Percentiles rank a stretch among this genome's conserved stretches.
These are phyloP conservation scores for Dastarcus helophoroides DNA, from an alignment of 2,888 invertebrate genomes.

Conservation along the genomic window DNA sequence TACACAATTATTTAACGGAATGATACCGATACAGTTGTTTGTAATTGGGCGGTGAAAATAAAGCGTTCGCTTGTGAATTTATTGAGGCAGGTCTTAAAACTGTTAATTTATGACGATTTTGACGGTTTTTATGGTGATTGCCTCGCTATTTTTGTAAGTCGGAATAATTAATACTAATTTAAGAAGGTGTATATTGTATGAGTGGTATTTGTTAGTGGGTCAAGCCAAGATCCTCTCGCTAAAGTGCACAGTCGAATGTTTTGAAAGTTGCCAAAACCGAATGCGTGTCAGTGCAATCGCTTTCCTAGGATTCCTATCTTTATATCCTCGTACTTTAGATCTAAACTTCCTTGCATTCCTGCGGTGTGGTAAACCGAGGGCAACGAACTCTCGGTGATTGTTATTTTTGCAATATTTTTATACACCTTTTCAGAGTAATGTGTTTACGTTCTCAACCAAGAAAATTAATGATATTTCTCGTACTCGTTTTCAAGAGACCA, in stretches of 20 bases:
- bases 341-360: neutral
- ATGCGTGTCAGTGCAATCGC: neutral
- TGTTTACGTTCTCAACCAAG: slow-evolving; percentile 1
- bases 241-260: slow-evolving; percentile 1
- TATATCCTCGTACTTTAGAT: neutral
- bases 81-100: too few relatives aligned
- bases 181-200: too few relatives aligned
- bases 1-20: too few relatives aligned
- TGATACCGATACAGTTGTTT: too few relatives aligned
- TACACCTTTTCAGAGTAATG: slow-evolving; percentile 1
- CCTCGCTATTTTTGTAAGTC: too few relatives aligned
- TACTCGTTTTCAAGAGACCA: neutral
- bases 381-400: neutral
- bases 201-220: slow-evolving; percentile 1
- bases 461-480: slow-evolving; percentile 1
- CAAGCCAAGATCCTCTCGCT: slow-evolving; percentile 1
- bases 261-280: slow-evolving; percentile 6
- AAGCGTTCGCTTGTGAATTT: too few relatives aligned
- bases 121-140: too few relatives aligned
- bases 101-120: too few relatives aligned
- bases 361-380: neutral
- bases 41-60: too few relatives aligned
- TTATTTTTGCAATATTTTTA: slow-evolving; percentile 1
- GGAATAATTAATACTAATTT: too few relatives aligned
- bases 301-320: neutral